A percentile compares a stretch with the other conserved stretches of the same genome.
These are phyloP conservation scores for Drosophila fulvimacula DNA, from an alignment of 2,888 invertebrate species.

Conservation along the genomic window DNA sequence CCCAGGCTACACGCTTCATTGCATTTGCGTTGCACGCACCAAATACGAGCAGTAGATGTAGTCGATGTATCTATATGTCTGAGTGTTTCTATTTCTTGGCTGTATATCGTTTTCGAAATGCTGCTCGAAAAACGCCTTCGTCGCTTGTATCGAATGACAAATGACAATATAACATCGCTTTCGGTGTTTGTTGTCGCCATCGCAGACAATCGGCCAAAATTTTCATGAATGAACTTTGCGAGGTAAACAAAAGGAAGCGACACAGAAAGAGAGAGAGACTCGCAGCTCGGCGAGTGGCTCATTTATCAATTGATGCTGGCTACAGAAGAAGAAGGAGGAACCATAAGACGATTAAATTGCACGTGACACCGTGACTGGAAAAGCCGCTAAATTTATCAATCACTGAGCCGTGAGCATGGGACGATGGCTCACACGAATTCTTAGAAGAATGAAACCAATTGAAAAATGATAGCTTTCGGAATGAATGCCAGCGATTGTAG, in stretches of 20 bases:
- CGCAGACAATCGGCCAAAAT: constrained; percentile 45
- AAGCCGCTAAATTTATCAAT: constrained; percentile 56
- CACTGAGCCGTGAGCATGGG: constrained; percentile 39
- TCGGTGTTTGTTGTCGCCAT: constrained; percentile 26
- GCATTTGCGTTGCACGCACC: constrained; percentile 78
- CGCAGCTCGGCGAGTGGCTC: constrained; percentile 39
- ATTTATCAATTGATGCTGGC: constrained; percentile 61
- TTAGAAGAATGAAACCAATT: constrained; percentile 34
- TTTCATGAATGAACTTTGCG: constrained; percentile 62
- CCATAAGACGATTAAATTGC: constrained; percentile 78
- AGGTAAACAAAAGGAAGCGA: constrained; percentile 42
- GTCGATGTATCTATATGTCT: constrained; percentile 31
- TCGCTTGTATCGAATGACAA: constrained; percentile 72
- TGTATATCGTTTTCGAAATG: constrained; percentile 74
- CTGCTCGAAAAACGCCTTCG: constrained; percentile 69
- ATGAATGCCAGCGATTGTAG: constrained; percentile 46
- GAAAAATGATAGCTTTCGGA: constrained; percentile 59
- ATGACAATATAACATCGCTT: constrained; percentile 54
- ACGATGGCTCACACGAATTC: constrained; percentile 28
- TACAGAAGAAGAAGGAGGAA: constrained; percentile 4
- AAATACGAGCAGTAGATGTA: constrained; percentile 67
- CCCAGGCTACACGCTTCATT: constrained; percentile 58
- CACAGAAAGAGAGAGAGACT: background rate
- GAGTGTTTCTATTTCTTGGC: background rate
- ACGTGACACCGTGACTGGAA: constrained; percentile 71